Conservation (phyloP, 2,888 invertebrate genomes). For the Dynastes hyllus region DNA sequence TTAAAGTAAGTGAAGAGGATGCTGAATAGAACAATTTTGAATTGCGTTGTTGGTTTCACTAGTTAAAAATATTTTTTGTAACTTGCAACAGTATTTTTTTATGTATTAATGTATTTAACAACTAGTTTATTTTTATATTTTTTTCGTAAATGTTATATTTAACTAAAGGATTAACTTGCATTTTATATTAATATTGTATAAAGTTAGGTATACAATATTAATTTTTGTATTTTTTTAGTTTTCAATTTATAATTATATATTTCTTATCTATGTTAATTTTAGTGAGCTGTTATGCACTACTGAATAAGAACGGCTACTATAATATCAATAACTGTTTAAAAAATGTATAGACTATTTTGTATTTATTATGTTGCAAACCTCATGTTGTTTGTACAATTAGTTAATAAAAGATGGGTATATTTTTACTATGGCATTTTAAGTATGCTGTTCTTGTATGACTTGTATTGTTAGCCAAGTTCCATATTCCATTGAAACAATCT, state of each 20-base stretch:
- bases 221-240: conserved; percentile 14
- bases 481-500: no score
- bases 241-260: not conserved
- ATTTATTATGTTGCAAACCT: conserved; percentile 38
- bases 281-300: not conserved
- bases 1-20: conserved; percentile 1
- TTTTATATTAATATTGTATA: conserved; percentile 6
- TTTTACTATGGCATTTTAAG: not conserved
- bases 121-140: conserved; percentile 22
- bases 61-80: not conserved
- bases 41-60: not conserved
- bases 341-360: conserved; percentile 33
- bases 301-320: conserved; percentile 12
- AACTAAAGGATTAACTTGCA: not conserved
- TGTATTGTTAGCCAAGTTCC: no score
- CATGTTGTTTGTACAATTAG: conserved; percentile 33
- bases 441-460: no score
- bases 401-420: conserved; percentile 30
- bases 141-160: conserved; percentile 18
- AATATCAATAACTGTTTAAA: conserved; percentile 13
- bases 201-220: not conserved
- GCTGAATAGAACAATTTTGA: conserved; percentile 3
- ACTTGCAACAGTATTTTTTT: conserved; percentile 17
- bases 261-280: not conserved
- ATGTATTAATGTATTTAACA: conserved; percentile 19